A percentile compares a stretch with the other conserved stretches of the same genome.
Conservation (phyloP, 2,888 invertebrate species). For the Limenitis camilla region DNA sequence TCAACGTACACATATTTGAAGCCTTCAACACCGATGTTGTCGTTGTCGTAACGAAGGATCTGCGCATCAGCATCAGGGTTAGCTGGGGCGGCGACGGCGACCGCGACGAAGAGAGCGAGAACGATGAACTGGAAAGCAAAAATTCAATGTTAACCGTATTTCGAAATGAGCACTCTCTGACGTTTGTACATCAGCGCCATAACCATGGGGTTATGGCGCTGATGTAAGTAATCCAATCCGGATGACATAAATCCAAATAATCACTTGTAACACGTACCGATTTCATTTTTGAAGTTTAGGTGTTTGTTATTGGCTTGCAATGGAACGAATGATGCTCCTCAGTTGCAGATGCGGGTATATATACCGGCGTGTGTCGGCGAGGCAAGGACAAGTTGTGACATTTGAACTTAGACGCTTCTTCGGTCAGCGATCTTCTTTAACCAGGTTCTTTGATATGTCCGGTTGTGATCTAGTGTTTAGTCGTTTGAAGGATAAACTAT, state of each 20-base stretch:
- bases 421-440: conserved; percentile 34
- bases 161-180: neutral
- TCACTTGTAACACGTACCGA: conserved; percentile 49
- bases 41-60: conserved; percentile 25
- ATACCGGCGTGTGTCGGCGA: conserved; percentile 40
- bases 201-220: too few relatives aligned
- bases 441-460: conserved; percentile 44
- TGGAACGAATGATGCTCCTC: conserved; percentile 57
- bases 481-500: conserved; percentile 16
- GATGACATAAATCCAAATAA: neutral
- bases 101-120: conserved; percentile 48
- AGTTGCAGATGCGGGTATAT: conserved; percentile 41
- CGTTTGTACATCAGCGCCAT: too few relatives aligned
- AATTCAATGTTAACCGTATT: neutral
- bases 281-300: conserved; percentile 58
- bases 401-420: conserved; percentile 64
- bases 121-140: conserved; percentile 51
- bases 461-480: conserved; percentile 31
- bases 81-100: conserved; percentile 37
- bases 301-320: conserved; percentile 42
- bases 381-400: conserved; percentile 65
- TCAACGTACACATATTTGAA: conserved; percentile 47
- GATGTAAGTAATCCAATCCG: neutral
- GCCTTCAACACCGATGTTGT: conserved; percentile 55
- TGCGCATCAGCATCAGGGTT: conserved; percentile 39